Conservation (phyloP, 2,113 vertebrate species). For the Oenanthe melanoleuca region DNA sequence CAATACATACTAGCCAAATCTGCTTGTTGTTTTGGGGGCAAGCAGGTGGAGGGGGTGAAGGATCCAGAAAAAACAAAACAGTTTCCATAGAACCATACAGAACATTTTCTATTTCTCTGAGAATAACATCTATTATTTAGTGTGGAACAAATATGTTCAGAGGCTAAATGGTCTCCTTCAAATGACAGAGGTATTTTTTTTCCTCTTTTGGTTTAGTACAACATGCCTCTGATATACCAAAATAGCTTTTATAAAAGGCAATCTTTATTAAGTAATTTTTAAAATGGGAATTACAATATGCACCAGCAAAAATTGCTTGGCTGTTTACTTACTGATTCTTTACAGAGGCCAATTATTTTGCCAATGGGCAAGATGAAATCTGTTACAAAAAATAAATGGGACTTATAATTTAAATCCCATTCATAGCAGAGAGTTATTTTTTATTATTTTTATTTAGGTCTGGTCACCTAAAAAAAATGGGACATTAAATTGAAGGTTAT, state of each 20-base stretch:
- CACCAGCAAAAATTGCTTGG: constrained; percentile 35
- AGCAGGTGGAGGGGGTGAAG: background rate
- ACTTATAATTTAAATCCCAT: background rate
- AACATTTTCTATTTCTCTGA: constrained; percentile 6
- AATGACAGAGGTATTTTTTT: background rate
- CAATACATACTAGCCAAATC: background rate
- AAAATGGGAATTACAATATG: constrained; percentile 21
- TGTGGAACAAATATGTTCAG: constrained; percentile 18
- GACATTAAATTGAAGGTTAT: background rate
- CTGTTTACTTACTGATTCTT: constrained; percentile 48
- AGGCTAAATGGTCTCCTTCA: constrained; percentile 42
- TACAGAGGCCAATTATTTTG: constrained; percentile 31
- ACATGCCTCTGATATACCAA: constrained; percentile 12
- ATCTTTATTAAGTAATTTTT: constrained; percentile 38
- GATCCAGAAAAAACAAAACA: constrained; percentile 14
- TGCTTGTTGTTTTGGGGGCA: background rate
- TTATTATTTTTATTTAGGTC: background rate
- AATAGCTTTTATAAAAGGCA: constrained; percentile 30
- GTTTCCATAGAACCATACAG: background rate
- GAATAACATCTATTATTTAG: constrained; percentile 55
- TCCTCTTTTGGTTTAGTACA: constrained; percentile 6
- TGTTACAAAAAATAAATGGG: background rate
- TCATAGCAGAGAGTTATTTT: background rate
- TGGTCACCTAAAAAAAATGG: background rate
- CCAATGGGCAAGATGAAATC: constrained; percentile 4